Conservation (phyloP, 2,797 vertebrate species). For the Microtus californicus region DNA sequence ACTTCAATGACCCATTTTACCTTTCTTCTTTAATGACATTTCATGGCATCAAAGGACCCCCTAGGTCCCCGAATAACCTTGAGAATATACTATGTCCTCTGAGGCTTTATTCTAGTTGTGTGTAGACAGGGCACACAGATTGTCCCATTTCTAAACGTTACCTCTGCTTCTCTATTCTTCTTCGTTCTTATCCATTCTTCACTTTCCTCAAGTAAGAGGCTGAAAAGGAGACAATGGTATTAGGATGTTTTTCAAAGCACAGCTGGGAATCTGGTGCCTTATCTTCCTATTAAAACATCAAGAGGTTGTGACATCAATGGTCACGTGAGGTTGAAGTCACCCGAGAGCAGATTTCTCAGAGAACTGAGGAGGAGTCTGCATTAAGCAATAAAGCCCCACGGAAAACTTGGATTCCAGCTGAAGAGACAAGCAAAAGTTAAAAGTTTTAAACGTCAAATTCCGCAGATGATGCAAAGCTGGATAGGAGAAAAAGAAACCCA, state of each 20-base stretch:
- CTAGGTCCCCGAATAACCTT: background rate
- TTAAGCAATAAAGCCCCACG: background rate
- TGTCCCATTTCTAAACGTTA: background rate
- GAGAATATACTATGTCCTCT: background rate
- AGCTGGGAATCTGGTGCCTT: background rate
- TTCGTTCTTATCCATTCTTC: background rate
- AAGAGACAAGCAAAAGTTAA: background rate
- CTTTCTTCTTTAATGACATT: background rate
- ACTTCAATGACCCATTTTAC: background rate
- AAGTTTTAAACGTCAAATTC: background rate
- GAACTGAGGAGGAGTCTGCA: background rate
- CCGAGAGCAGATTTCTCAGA: background rate
- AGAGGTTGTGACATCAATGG: background rate
- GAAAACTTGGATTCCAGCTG: background rate
- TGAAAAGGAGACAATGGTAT: background rate
- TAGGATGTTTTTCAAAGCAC: background rate
- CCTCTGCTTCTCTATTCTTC: background rate
- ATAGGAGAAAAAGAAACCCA: background rate
- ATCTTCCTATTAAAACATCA: conserved; percentile 30
- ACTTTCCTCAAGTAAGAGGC: background rate
- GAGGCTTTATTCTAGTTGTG: background rate
- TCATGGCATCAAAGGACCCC: background rate
- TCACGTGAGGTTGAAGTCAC: background rate
- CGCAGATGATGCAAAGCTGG: background rate
- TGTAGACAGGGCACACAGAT: background rate